Base-by-base conservation (phyloP, 2,888 invertebrate species). In the Caenorhabditis sp. region DNA sequence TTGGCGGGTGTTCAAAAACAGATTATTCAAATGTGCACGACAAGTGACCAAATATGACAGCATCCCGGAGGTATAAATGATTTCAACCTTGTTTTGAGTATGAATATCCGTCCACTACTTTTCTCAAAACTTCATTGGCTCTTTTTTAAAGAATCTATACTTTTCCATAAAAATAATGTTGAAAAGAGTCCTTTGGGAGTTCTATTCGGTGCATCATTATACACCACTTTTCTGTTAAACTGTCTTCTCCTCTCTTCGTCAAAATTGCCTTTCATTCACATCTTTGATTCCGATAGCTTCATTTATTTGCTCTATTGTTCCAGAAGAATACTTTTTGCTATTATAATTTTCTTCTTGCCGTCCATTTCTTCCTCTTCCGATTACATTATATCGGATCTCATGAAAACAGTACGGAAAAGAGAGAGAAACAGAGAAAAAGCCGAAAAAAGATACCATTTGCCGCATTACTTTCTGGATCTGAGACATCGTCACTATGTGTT, bases 401-500 rank as follows among this genome's bases (percentile, higher is more conserved):
- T 31, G 10, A 3, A 22, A 1, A 38, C 16, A 31, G 4, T 31
- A 38, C 38, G 38, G 38, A 14, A 47, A 19, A 0, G 2, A 59
- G 28, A 28, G 26, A 70, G 41, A 69, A 1, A 7, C 22, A 58
- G 58, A 58, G 47, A 38, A 44, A 26, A 12, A 59, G 6, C 4
- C 31, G 12, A 38, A 38, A 31, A 14, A 70, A 19, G 70, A 70
- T 59, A 54, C 38, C 38, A 44, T 31, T 38, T 38, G 66, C 54
- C 54, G 69, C 69, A 51, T 69, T 70, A 59, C 58, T 58, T 70
- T 59, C 59, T 47, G 58, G 56, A 58, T 66, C n/a, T 22, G 16
- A 16, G 26, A 12, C 63, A 22, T 63, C 22, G 22, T 41, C 31
- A 41, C 28, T 24, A 10, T 14, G 38, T 63, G 28, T 63, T 31